Evolutionary conservation across 2,113 vertebrate species (phyloP).

Genomic region (Notothenia rossii): DNA sequence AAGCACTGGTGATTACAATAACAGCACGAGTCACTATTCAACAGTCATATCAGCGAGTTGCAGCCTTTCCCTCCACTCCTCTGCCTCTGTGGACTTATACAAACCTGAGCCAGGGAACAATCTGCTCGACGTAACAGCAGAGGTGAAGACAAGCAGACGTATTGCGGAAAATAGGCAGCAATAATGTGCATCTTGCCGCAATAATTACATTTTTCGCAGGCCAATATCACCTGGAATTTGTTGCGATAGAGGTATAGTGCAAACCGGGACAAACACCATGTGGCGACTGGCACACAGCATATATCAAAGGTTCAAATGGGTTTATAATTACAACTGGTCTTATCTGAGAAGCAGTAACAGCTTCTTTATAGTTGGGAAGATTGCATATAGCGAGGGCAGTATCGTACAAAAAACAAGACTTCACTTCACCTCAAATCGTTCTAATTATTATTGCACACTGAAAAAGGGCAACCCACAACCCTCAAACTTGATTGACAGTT

Average conservation of each 20-base stretch:
- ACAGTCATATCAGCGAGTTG: conserved; percentile 69
- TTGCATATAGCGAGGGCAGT: neutral
- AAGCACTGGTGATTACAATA: conserved; percentile 58
- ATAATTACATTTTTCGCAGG: too few species aligned
- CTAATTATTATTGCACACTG: too few species aligned
- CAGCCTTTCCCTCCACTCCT: conserved; percentile 65
- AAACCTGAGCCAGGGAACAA: conserved; percentile 39
- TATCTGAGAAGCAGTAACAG: neutral
- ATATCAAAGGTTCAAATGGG: neutral
- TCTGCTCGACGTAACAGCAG: conserved; percentile 7
- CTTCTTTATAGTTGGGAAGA: neutral
- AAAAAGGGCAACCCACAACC: too few species aligned
- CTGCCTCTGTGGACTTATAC: conserved; percentile 53
- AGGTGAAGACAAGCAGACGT: neutral
- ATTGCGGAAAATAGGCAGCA: too few species aligned
- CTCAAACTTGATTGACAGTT: too few species aligned
- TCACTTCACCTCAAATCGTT: too few species aligned
- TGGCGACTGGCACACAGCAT: conserved; percentile 1
- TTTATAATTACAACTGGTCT: neutral
- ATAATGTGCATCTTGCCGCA: too few species aligned
- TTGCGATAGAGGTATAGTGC: conserved; percentile 22
- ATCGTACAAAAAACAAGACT: too few species aligned
- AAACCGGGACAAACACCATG: neutral
- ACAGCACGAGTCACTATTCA: conserved; percentile 41
- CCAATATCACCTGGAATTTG: conserved; percentile 34